Conservation (phyloP, 2,888 invertebrate genomes). For the Prosopocoilus inquinatus region DNA sequence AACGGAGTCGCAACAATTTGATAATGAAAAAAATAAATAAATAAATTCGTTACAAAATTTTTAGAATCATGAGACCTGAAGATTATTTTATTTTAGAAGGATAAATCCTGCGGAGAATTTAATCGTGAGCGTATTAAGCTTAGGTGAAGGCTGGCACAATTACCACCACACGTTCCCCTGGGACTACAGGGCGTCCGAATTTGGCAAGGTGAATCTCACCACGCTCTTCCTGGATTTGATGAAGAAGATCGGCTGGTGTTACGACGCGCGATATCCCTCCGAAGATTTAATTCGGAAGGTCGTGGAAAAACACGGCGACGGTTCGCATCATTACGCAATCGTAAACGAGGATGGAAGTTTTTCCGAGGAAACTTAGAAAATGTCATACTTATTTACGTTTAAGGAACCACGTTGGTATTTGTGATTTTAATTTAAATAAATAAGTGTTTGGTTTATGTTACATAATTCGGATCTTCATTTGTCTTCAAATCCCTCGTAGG, state of each 20-base stretch:
- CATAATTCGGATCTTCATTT: too few species aligned
- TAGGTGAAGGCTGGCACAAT: constrained; percentile 83
- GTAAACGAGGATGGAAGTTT: too few species aligned
- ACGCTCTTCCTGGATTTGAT: constrained; percentile 69
- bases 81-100: constrained; percentile 53
- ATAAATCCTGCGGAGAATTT: constrained; percentile 80
- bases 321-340: background rate
- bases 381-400: too few species aligned
- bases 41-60: background rate
- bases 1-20: too few species aligned
- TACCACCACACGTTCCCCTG: constrained; percentile 93
- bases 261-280: constrained; percentile 69
- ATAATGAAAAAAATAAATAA: too few species aligned
- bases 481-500: too few species aligned
- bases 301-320: constrained; percentile 70
- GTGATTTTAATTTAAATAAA: too few species aligned
- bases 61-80: background rate
- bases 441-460: too few species aligned
- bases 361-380: too few species aligned
- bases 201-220: constrained; percentile 63
- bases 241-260: constrained; percentile 70
- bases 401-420: too few species aligned
- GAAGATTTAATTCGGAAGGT: constrained; percentile 67
- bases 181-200: constrained; percentile 89
- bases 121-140: constrained; percentile 67